A percentile compares a stretch with the other conserved stretches of the same genome.
Evolutionary conservation across 2,113 vertebrate genomes (phyloP).

Genomic region (Esox niger): DNA sequence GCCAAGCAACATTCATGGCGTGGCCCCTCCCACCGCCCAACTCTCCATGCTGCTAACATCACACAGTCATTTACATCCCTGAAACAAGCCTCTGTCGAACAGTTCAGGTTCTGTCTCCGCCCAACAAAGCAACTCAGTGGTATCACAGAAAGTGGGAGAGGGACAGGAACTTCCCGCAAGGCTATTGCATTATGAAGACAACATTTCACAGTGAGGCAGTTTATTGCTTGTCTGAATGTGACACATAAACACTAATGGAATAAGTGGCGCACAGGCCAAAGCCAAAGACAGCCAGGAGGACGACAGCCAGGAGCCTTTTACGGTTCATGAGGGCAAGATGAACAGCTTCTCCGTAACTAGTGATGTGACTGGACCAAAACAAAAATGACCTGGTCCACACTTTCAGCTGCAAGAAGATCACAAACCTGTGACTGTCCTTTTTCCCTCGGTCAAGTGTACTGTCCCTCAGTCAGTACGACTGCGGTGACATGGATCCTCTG

Average conservation of each 20-base stretch:
- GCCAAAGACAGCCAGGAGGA: not conserved
- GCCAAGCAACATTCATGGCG: conserved; percentile 18
- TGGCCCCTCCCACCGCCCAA: not conserved
- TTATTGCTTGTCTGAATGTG: conserved; percentile 32
- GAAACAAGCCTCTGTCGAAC: conserved; percentile 24
- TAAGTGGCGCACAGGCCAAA: not conserved
- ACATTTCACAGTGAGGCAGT: conserved; percentile 52
- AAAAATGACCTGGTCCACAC: conserved; percentile 45
- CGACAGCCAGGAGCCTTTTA: not conserved
- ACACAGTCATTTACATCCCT: conserved; percentile 29
- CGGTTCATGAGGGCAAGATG: not conserved
- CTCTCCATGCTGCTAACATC: conserved; percentile 22
- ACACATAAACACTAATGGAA: conserved; percentile 11
- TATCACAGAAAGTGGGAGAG: not conserved
- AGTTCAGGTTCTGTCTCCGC: conserved; percentile 3
- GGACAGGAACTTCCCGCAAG: not conserved
- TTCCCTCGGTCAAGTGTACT: conserved; percentile 40
- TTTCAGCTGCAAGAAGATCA: conserved; percentile 60
- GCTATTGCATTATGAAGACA: conserved; percentile 48
- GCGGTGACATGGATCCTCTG: conserved; percentile 52
- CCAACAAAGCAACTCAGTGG: conserved; percentile 33
- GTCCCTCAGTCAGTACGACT: conserved; percentile 11
- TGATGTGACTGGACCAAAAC: conserved; percentile 42
- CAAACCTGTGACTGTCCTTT: conserved; percentile 56
- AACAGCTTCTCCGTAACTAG: conserved; percentile 2